Base-by-base conservation (phyloP, 2,797 vertebrate species). In the Neostethus bicornis region DNA sequence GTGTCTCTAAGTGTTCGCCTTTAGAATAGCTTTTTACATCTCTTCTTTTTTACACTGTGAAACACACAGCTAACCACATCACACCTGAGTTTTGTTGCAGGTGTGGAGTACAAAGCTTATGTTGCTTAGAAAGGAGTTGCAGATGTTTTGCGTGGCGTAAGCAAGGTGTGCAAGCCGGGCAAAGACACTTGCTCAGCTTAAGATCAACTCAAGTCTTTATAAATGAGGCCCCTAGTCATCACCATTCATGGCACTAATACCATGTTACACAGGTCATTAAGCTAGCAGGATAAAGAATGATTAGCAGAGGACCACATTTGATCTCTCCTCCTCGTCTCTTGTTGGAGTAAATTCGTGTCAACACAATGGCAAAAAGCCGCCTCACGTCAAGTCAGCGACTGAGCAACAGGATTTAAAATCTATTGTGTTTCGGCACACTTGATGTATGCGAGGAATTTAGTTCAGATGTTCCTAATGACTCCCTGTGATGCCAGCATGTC, bases 351-450 rank as follows among this genome's bases (percentile, higher is more conserved):
- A 78, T 84, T 67, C 73, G 57, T 80, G 62, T 81, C 65, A 80
- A 81, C 81, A 72, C 66, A 57, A 70, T 58, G 64, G 61, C 66
- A 79, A 70, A 73, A 85, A 76, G 81, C 77, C 49, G 52, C 13
- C 49, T 68, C 45, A 42, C 60, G 75, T 84, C 85, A 83, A 77
- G 77, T 77, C 78, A 79, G 70, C 66, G 79, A 35, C 80, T 75
- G 59, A 61, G 77, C 82, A 90, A 84, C 76, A 73, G 85, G 83
- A 87, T 87, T 86, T 85, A 81, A 70, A 67, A 71, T 71, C 85
- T 48, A 77, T 85, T 85, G 77, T 87, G 78, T 66, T 80, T 61
- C 61, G 25, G 63, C 85, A 77, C 53, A 80, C 85, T 79, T 87
- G 85, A 86, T 63, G 47, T 79, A 74, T 78, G 77, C 44, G 61